Percentiles rank a stretch among this genome's conserved stretches.
These are phyloP conservation scores for Macrobrachium rosenbergii DNA, from an alignment of 1,140 invertebrate species.

Conservation along the genomic window DNA sequence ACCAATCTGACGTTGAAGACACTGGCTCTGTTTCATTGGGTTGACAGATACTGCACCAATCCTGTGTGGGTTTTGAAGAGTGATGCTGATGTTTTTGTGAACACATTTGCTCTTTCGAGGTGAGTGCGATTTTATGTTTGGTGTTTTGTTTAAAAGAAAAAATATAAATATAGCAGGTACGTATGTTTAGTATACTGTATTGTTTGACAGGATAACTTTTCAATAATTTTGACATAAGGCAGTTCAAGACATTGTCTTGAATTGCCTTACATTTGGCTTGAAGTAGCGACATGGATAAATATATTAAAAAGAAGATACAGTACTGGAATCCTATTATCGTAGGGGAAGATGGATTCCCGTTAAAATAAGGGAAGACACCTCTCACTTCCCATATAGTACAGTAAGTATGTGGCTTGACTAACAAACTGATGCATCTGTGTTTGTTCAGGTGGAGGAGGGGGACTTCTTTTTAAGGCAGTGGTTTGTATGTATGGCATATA, in stretches of 20 bases:
- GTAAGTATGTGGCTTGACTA: too few relatives aligned
- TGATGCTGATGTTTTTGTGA: conserved; percentile 36
- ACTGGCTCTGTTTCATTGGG: conserved; percentile 15
- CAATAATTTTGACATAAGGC: neutral
- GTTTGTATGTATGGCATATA: too few relatives aligned
- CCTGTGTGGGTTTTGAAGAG: conserved; percentile 43
- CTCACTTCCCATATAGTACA: too few relatives aligned
- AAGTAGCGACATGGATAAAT: neutral
- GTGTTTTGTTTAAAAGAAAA: neutral
- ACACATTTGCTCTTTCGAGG: conserved; percentile 29
- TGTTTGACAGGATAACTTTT: neutral
- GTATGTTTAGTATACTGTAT: neutral
- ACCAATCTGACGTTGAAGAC: conserved; percentile 36
- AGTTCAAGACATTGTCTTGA: neutral
- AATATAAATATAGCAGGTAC: too few relatives aligned
- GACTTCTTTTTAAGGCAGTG: too few relatives aligned
- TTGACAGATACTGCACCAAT: conserved; percentile 28
- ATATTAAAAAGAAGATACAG: neutral
- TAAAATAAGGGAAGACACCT: too few relatives aligned
- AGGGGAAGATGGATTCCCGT: too few relatives aligned
- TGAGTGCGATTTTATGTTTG: neutral
- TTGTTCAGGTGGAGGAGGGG: too few relatives aligned
- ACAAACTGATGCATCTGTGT: too few relatives aligned
- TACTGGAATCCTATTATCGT: too few relatives aligned
- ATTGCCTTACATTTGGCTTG: neutral